Evolutionary conservation across 1,140 invertebrate species (phyloP), one percentile per base, ranked within the genome.

Genomic region (Dolichoris vasculosae): DNA sequence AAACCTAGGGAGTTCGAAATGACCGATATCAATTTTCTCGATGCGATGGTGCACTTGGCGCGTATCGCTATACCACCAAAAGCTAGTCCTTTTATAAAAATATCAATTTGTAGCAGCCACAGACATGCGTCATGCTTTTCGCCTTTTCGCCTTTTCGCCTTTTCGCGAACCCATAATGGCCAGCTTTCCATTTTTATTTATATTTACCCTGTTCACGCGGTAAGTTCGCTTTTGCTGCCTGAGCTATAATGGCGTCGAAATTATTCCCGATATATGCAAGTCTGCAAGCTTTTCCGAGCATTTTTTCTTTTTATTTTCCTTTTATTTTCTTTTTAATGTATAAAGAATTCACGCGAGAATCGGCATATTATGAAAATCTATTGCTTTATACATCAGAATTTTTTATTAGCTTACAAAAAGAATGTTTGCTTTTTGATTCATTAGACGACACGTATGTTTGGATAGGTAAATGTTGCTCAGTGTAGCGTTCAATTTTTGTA

Each of bases 161-260:
- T 32, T 51, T 35, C 46, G 23, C 67, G 7, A 30, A 76, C 79
- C 89, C 88, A 91, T 92, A 89, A 92, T 91, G 89, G 89, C 88
- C 90, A 89, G 91, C 91, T 83, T 83, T 76, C 82, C 91, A 92
- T 92, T 92, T 92, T 91, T 91, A 92, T 92, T 91, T 92, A 87
- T 90, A 90, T 90, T 91, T 90, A 90, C 86, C 64, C 35, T 59
- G 48, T 20, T 63, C 23, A 80, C 79, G 79, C n/a, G 67, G 55
- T 35, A 51, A 82, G 69, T 67, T 67, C 30, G 30, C n/a, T 67
- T 67, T 67, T 30, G 30, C n/a, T 51, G 15, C 51, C 26, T n/a
- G 80, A 83, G 15, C 20, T 17, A 15, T 51, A 2, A 51, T 51
- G 15, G 15, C 11, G 15, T 6, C 43, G 13, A 46, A 7, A 86